These are phyloP conservation scores for Listronotus oregonensis DNA, from an alignment of 1,140 invertebrate genomes.

Conservation along the genomic window DNA sequence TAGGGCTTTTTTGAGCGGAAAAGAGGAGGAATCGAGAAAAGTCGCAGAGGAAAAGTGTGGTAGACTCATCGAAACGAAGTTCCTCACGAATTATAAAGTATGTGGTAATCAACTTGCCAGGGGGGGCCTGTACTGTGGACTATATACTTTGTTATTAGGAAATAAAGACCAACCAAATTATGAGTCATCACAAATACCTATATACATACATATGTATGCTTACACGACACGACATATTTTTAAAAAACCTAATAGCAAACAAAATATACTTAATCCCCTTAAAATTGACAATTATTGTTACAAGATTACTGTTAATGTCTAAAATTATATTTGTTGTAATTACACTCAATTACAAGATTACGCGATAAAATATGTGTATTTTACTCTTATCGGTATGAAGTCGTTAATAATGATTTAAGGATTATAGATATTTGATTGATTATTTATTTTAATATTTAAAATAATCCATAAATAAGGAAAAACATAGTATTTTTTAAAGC, in stretches of 20 bases:
- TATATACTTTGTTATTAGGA: too few relatives aligned
- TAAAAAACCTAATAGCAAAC: constrained; percentile 9
- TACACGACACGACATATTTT: constrained; percentile 11
- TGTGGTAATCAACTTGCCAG: too few relatives aligned
- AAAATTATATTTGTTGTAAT: constrained; percentile 27
- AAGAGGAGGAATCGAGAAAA: too few relatives aligned
- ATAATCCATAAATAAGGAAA: constrained; percentile 23
- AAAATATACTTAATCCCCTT: constrained; percentile 15
- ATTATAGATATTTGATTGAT: constrained; percentile 34
- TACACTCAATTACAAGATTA: constrained; percentile 29
- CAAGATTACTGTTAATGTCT: constrained; percentile 23
- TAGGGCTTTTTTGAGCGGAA: too few relatives aligned
- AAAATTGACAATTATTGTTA: constrained; percentile 27
- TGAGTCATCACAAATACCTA: too few relatives aligned
- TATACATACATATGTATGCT: constrained; percentile 9
- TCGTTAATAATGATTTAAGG: constrained; percentile 27
- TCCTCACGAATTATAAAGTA: too few relatives aligned
- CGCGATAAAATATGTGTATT: constrained; percentile 19
- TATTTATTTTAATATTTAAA: constrained; percentile 25
- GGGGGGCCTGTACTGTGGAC: too few relatives aligned
- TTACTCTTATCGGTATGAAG: constrained; percentile 23
- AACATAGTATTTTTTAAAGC: constrained; percentile 31
- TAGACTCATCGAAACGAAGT: too few relatives aligned
- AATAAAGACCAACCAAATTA: too few relatives aligned
- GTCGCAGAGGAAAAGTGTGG: too few relatives aligned